These are phyloP conservation scores for Enoplosus armatus DNA, from an alignment of 2,797 vertebrate species.

Conservation along the genomic window DNA sequence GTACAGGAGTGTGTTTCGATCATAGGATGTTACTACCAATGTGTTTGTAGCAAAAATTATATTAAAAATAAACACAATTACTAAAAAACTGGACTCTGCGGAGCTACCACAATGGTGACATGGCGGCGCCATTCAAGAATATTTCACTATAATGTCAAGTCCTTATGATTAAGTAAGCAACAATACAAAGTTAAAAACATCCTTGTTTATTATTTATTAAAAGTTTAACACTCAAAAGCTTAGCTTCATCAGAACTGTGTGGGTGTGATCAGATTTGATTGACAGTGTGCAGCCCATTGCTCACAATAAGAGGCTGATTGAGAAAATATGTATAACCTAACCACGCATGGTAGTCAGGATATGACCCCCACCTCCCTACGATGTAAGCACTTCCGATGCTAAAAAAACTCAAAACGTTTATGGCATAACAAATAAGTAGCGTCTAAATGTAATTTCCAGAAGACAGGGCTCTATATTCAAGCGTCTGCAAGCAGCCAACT, in stretches of 20 bases:
- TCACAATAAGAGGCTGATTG: neutral
- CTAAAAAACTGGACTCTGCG: too few relatives aligned
- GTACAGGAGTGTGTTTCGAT: too few relatives aligned
- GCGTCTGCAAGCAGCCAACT: neutral
- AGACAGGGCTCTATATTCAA: conserved; percentile 7
- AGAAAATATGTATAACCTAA: neutral
- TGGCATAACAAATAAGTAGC: neutral
- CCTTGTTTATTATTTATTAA: too few relatives aligned
- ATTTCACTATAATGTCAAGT: neutral
- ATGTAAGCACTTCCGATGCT: neutral
- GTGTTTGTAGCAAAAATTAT: too few relatives aligned
- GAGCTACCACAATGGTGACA: too few relatives aligned
- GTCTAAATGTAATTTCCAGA: neutral
- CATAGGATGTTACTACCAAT: too few relatives aligned
- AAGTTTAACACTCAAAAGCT: too few relatives aligned
- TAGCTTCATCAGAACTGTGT: neutral
- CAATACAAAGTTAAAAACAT: neutral
- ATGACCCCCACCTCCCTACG: too few relatives aligned
- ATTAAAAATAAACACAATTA: too few relatives aligned
- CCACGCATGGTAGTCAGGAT: neutral
- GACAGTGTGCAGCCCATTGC: neutral
- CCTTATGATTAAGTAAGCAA: neutral
- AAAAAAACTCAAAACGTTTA: neutral
- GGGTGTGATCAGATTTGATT: neutral
- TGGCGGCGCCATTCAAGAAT: too few relatives aligned